Evolutionary conservation across 2,888 invertebrate genomes (phyloP).

Genomic region (Lasius platythorax): DNA sequence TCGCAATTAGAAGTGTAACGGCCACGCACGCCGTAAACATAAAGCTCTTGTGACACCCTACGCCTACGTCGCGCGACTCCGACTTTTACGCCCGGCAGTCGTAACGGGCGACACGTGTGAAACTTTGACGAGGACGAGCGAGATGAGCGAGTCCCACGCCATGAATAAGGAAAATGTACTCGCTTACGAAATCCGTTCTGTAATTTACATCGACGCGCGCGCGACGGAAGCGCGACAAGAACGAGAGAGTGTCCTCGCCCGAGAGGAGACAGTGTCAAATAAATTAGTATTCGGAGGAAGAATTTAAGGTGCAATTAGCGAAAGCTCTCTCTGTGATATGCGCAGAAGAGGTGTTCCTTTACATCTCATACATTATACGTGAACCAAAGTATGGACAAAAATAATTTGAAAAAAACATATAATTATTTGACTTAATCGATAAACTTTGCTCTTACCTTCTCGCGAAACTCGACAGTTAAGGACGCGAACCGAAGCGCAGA

Average conservation of each 20-base stretch:
- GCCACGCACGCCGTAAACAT: slow-evolving; percentile 73
- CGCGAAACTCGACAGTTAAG: slow-evolving; percentile 18
- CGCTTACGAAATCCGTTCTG: slow-evolving; percentile 42
- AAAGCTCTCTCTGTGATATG: not conserved
- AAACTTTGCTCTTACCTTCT: not conserved
- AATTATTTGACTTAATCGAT: not conserved
- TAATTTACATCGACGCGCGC: slow-evolving; percentile 30
- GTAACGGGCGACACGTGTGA: slow-evolving; percentile 67
- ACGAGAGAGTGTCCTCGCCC: not conserved
- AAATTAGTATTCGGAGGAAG: not conserved
- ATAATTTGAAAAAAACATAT: not conserved
- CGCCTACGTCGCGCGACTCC: slow-evolving; percentile 56
- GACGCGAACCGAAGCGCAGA: not conserved
- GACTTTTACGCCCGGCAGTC: slow-evolving; percentile 60
- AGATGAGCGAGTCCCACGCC: slow-evolving; percentile 54
- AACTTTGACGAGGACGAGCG: slow-evolving; percentile 44
- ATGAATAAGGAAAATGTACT: slow-evolving; percentile 68
- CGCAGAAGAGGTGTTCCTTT: not conserved
- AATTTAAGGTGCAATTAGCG: not conserved
- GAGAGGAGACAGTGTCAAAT: not conserved
- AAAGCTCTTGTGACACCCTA: slow-evolving; percentile 60
- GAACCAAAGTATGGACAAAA: not conserved
- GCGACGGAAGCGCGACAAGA: not conserved
- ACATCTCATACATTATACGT: not conserved
- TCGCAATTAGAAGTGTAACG: slow-evolving; percentile 77